These are phyloP conservation scores for Caenorhabditis angaria DNA, from an alignment of 2,888 invertebrate species.

Conservation along the genomic window DNA sequence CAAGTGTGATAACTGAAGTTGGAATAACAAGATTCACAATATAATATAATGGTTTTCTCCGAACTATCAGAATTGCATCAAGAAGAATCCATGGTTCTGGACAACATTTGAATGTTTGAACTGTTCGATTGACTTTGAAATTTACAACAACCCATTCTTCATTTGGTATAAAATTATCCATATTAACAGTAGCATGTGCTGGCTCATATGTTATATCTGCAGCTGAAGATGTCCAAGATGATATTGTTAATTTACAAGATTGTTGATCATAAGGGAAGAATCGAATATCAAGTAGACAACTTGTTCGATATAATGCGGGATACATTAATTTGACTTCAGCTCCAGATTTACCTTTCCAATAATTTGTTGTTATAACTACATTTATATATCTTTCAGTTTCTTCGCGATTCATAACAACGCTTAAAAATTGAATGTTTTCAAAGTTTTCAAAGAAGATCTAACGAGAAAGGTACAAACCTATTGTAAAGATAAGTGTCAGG, in stretches of 20 bases:
- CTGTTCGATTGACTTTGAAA: slow-evolving; percentile 64
- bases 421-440: slow-evolving; percentile 21
- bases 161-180: slow-evolving; percentile 69
- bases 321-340: slow-evolving; percentile 71
- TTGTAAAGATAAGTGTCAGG: slow-evolving; percentile 68
- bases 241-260: slow-evolving; percentile 67
- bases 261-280: slow-evolving; percentile 71
- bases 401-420: slow-evolving; percentile 71
- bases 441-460: slow-evolving; percentile 4
- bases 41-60: slow-evolving; percentile 69
- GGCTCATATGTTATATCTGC: slow-evolving; percentile 66
- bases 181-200: slow-evolving; percentile 64
- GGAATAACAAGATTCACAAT: slow-evolving; percentile 72
- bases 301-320: slow-evolving; percentile 69
- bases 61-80: slow-evolving; percentile 66
- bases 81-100: slow-evolving; percentile 70
- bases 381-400: slow-evolving; percentile 71
- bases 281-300: slow-evolving; percentile 68
- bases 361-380: slow-evolving; percentile 68
- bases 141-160: slow-evolving; percentile 71
- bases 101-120: slow-evolving; percentile 70
- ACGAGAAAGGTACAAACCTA: slow-evolving; percentile 38
- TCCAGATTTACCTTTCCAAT: slow-evolving; percentile 66
- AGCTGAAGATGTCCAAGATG: slow-evolving; percentile 70
- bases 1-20: slow-evolving; percentile 73